Conservation (phyloP, 2,113 vertebrate genomes). For the Dicaeum eximium region DNA sequence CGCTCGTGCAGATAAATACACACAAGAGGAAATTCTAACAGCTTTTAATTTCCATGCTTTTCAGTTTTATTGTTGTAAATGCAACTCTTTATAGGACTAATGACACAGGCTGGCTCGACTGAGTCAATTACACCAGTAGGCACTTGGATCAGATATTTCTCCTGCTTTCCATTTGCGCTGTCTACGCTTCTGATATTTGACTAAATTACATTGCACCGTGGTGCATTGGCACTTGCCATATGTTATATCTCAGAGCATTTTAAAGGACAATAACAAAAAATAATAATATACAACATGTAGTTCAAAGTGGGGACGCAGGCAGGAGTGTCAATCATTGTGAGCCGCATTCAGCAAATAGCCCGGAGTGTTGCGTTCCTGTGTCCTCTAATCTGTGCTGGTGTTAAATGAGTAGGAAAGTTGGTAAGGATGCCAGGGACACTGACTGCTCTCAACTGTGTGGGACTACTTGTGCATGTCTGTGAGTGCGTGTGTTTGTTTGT, state of each 20-base stretch:
- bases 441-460: constrained; percentile 45
- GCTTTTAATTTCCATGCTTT: constrained; percentile 83
- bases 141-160: constrained; percentile 75
- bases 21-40: constrained; percentile 78
- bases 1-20: constrained; percentile 72
- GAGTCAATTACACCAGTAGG: constrained; percentile 76
- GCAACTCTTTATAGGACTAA: constrained; percentile 78
- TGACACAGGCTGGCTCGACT: constrained; percentile 72
- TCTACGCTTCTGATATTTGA: constrained; percentile 73
- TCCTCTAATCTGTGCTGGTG: constrained; percentile 38
- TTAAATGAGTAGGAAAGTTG: constrained; percentile 55
- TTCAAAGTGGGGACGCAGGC: constrained; percentile 42
- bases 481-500: constrained; percentile 7
- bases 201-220: constrained; percentile 73
- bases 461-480: constrained; percentile 3
- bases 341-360: constrained; percentile 60
- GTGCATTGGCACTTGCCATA: constrained; percentile 64
- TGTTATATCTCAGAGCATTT: constrained; percentile 65
- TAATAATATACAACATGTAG: constrained; percentile 41
- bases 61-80: constrained; percentile 82
- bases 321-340: constrained; percentile 57
- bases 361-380: constrained; percentile 21
- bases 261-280: constrained; percentile 71
- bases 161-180: constrained; percentile 62
- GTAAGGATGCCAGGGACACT: constrained; percentile 16